Base-by-base conservation (phyloP, 2,797 vertebrate genomes). In the Etheostoma perlongum region DNA sequence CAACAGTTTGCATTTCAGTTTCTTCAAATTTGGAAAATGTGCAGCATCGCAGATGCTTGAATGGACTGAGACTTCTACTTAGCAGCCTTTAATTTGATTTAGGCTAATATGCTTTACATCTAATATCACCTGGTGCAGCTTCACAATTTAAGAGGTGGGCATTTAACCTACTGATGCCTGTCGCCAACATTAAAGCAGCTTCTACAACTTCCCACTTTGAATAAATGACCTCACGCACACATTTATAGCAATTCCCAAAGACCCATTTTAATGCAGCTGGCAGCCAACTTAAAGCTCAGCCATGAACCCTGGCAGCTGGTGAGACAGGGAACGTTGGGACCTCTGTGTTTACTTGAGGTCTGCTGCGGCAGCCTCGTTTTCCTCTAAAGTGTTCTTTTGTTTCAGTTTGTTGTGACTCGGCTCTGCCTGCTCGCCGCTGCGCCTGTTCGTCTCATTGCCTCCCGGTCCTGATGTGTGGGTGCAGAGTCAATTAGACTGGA, bases 401-500 rank as follows among this genome's bases (percentile, higher is more conserved):
- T 90, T 86, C 58, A 53, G 75, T 83, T 89, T 79, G 74, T 70
- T 44, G 47, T 49, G 67, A 27, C 64, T 44, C 59, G 15, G 67
- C 33, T 60, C 58, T 53, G 60, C 68, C 53, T 12, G 46, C 65
- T 63, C 3, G 19, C 70, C 18, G 46, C 58, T 61, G 65, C 16
- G 46, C n/a, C 69, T 78, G 54, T 23, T 72, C 58, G 51, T 84
- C 82, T 90, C 81, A 81, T 82, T 86, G 81, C 78, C 80, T 79
- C 70, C 54, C 0, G 30, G 58, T 74, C 48, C 77, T 85, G 66
- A 71, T 72, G 79, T 73, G 67, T 61, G 51, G 67, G 72, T 42
- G 76, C 61, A 80, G 55, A 84, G 80, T 82, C 85, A 89, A 91
- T 92, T 92, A 93, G 84, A 72, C 73, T 57, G 72, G 55, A 74